Evolutionary conservation across 2,888 invertebrate genomes (phyloP), one percentile per base, ranked within the genome.

Genomic region (Seladonia tumulorum): DNA sequence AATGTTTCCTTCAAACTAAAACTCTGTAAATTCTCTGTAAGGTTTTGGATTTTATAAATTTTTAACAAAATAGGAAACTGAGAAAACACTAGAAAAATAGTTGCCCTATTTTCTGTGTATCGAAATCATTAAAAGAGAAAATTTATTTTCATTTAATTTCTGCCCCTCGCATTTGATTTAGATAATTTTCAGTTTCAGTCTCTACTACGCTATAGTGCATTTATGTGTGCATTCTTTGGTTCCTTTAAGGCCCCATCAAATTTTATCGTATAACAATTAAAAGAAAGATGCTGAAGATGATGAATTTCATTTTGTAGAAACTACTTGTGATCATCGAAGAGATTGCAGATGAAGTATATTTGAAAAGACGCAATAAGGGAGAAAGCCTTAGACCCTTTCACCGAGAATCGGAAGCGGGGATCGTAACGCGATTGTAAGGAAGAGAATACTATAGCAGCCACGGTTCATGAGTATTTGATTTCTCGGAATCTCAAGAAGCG

Each of bases 401-500:
- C 12, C 22, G 12, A 22, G 39, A n/a, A 39, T 68, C 14, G 22
- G 42, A 18, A 18, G 18, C 1, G 39, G 39, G 39, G 68, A 68
- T 68, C 12, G 22, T 22, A 35, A 68, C 39, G 39, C 35, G 68
- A 68, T 68, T 68, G 42, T 22, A 68, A 68, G 68, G 68, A 68
- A 68, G 68, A 22, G 35, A 68, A 42, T 39, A 42, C n/a, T 22
- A 5, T 39, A 12, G 22, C n/a, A 22, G 68, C 39, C 22, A 39
- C 42, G 12, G 22, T 22, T 42, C 68, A 68, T 18, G 76, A 73
- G 71, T 68, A 78, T 39, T 76, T 53, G 73, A 79, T 77, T 83
- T 79, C 82, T 63, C 35, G 63, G 85, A 83, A 89, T 79, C 79
- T 63, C 57, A 47, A 10, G 57, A 82, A 88, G 78, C 76, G 82